phyloP scores from a whole-genome alignment of 2,797 vertebrate species.

The Microctenopoma stevenorrisi region DNA sequence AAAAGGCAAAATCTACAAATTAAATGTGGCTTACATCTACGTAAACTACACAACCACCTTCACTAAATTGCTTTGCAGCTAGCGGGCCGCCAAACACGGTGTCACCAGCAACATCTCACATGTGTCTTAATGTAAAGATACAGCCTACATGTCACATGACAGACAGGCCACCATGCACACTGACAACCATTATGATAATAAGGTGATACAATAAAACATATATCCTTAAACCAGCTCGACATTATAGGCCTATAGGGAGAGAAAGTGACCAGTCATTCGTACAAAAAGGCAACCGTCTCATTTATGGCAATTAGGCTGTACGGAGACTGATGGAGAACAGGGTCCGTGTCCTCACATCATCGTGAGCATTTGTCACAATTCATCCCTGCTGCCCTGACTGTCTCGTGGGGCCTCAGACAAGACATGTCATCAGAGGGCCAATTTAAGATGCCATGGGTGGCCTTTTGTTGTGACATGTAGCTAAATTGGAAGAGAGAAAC shows the following conservation, averaged over 20 bases:
- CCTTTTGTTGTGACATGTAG: conserved; percentile 76
- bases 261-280: conserved; percentile 50
- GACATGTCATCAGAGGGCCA: conserved; percentile 77
- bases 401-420: conserved; percentile 66
- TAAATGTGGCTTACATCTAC: neutral
- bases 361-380: conserved; percentile 76
- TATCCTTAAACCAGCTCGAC: conserved; percentile 41
- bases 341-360: conserved; percentile 54
- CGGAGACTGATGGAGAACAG: conserved; percentile 58
- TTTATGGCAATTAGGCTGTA: conserved; percentile 70
- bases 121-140: conserved; percentile 34
- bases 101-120: conserved; percentile 24
- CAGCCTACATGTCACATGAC: conserved; percentile 29
- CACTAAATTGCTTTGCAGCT: neutral
- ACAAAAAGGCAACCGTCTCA: conserved; percentile 63
- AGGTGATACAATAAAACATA: conserved; percentile 52
- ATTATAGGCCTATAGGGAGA: conserved; percentile 44
- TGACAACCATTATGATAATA: conserved; percentile 63
- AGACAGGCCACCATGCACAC: conserved; percentile 37
- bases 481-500: conserved; percentile 67
- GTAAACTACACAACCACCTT: conserved; percentile 4
- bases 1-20: conserved; percentile 27
- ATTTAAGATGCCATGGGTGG: conserved; percentile 74
- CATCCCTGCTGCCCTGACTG: conserved; percentile 63
- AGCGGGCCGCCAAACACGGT: conserved; percentile 1